phyloP scores from a whole-genome alignment of 2,797 vertebrate species.

The Chaunax sp. region DNA sequence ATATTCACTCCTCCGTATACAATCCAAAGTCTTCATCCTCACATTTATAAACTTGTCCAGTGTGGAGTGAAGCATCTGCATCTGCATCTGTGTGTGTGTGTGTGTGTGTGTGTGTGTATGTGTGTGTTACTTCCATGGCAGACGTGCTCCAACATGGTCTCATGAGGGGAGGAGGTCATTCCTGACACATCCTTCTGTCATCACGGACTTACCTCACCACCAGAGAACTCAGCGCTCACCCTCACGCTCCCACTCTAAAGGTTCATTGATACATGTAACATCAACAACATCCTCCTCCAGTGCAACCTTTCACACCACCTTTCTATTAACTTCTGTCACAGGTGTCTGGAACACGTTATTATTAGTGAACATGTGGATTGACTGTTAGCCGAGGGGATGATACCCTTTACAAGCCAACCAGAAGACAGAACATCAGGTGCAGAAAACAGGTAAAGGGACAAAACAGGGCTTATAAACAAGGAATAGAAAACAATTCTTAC shows the following conservation, averaged over 20 bases:
- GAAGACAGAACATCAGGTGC: not conserved
- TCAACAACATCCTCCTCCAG: not conserved
- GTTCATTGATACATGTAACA: not conserved
- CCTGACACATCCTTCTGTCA: slow-evolving; percentile 39
- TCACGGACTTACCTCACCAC: slow-evolving; percentile 34
- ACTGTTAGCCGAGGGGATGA: too few relatives aligned
- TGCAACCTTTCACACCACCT: not conserved
- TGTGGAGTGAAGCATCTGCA: not conserved
- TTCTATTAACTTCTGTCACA: not conserved
- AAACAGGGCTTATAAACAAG: not conserved
- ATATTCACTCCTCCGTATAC: not conserved
- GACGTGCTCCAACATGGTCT: slow-evolving; percentile 42
- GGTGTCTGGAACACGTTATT: too few relatives aligned
- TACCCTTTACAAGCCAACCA: not conserved
- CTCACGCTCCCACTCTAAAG: not conserved
- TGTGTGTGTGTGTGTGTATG: not conserved
- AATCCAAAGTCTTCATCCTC: not conserved
- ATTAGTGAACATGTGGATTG: not conserved
- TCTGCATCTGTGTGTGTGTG: not conserved
- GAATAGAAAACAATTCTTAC: too few relatives aligned
- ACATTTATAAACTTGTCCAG: slow-evolving; percentile 11
- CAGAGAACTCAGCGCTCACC: slow-evolving; percentile 22
- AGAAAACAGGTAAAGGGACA: not conserved
- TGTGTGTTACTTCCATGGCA: slow-evolving; percentile 12
- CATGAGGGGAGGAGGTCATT: slow-evolving; percentile 22